Base-by-base conservation (phyloP, 2,888 invertebrate species). In the Drosophila mimetica region DNA sequence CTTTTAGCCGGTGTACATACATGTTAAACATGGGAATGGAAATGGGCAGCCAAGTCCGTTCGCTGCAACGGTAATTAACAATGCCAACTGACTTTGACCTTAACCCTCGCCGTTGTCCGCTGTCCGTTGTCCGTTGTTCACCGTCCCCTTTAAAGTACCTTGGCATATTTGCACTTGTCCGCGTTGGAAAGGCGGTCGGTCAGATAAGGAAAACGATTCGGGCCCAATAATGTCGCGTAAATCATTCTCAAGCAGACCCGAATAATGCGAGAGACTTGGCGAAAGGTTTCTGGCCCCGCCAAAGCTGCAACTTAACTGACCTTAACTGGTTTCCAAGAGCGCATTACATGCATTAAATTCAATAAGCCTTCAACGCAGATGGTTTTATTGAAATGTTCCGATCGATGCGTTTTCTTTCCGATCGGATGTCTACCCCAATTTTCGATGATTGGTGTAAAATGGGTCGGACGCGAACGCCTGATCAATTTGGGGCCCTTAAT, bases 11-110 rank as follows among this genome's bases (percentile, higher is more conserved):
- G 41, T 46, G 53, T 50, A 63, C 53, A 69, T 61, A 66, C 41
- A 57, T 57, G 69, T 63, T 76, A 60, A 71, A 64, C 70, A 72
- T 85, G 87, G 82, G 76, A 42, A 42, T 42, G 42, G 42, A 28
- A 69, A 63, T 75, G 71, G 58, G 48, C 64, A 51, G 65, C 58
- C 53, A 32, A 42, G 67, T 47, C 54, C 67, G 67, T 67, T 63
- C 52, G 57, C 47, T 64, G 53, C 58, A 71, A 70, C 66, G 66
- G 78, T 77, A 87, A 89, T 89, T 88, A 85, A 75, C 76, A 76
- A 75, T 71, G 58, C 76, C 79, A 86, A 88, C 78, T 88, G 90
- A 89, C 89, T 90, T 88, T 85, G 85, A 85, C 85, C 85, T 85
- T 85, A 86, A 85, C 85, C 88, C 84, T 80, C 71, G 71, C 37